phyloP scores from a whole-genome alignment of 2,888 invertebrate genomes.

The Galerucella pusilla region DNA sequence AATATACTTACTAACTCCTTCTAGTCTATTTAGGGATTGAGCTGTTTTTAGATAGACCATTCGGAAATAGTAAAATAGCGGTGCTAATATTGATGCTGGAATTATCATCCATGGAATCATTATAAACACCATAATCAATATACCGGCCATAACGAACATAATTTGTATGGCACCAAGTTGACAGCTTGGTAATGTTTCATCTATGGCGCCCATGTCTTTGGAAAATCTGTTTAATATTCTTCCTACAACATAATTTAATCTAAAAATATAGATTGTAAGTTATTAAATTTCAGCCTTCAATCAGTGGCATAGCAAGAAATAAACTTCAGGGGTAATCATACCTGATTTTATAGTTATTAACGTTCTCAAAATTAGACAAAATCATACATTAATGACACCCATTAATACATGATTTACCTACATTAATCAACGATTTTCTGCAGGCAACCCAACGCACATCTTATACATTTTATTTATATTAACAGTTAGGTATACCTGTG shows the following conservation, averaged over 20 bases:
- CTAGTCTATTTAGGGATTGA: slow-evolving; percentile 75
- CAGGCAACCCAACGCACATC: too few relatives aligned
- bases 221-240: slow-evolving; percentile 85
- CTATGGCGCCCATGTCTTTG: slow-evolving; percentile 83
- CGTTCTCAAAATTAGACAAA: too few relatives aligned
- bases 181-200: slow-evolving; percentile 75
- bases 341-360: too few relatives aligned
- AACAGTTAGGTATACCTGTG: too few relatives aligned
- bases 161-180: slow-evolving; percentile 74
- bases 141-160: slow-evolving; percentile 76
- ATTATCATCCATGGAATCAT: slow-evolving; percentile 76
- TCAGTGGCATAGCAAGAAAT: too few relatives aligned
- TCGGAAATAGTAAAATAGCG: slow-evolving; percentile 73
- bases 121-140: slow-evolving; percentile 76
- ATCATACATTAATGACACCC: too few relatives aligned
- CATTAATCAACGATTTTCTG: too few relatives aligned
- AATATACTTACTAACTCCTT: slow-evolving; percentile 66
- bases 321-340: too few relatives aligned
- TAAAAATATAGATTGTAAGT: too few relatives aligned
- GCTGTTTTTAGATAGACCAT: slow-evolving; percentile 76
- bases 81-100: slow-evolving; percentile 71
- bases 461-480: too few relatives aligned
- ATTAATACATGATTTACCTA: too few relatives aligned
- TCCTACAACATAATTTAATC: slow-evolving; percentile 65
- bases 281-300: too few relatives aligned